Base-by-base conservation (phyloP, 2,888 invertebrate genomes). In the Nemoura dubitans region DNA sequence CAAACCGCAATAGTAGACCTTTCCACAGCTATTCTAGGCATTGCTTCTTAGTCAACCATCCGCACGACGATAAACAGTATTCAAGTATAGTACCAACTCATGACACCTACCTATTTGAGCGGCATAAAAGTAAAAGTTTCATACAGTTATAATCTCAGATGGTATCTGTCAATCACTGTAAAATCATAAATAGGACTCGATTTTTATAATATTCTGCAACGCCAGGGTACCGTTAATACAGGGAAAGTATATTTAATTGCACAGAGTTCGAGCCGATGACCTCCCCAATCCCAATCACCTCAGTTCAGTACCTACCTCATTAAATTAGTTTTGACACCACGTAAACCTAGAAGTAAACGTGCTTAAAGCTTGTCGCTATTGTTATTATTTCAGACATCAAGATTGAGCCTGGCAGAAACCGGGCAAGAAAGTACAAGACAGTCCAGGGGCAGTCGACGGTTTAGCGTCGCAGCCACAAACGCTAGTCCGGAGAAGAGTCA, bases 361-460 rank as follows among this genome's bases (percentile, higher is more conserved):
- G 27, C 26, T 77, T 2, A 27, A 78, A 78, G 3, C 2, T 82
- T 82, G 14, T 5, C 28, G 5, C n/a, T 26, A 26, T 43, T 83
- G 6, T 43, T 42, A 25, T 42, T 6, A 27, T 84, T 84, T 26
- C 84, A 84, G 84, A 76, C 76, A 84, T 81, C 81, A n/a, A 30
- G 30, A 16, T 6, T 3, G 29, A n/a, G 14, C 28, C 30, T 21
- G 0, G 7, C 27, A 26, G 28, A 59, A 26, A 21, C 59, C 14
- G 84, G 27, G 0, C 59, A 84, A 76, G 76, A 30, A 28, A 10
- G 76, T n/a, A 1, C 59, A 2, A 59, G 59, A 25, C 14, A 5
- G 10, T 59, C 76, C 2, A 1, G 84, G 25, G 84, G 84, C 21
- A 76, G 84, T 76, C 28, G 0, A 0, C 84, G 84, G 26, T 84